Evolutionary conservation across 2,888 invertebrate species (phyloP).

Genomic region (Anagyrus pseudococci): DNA sequence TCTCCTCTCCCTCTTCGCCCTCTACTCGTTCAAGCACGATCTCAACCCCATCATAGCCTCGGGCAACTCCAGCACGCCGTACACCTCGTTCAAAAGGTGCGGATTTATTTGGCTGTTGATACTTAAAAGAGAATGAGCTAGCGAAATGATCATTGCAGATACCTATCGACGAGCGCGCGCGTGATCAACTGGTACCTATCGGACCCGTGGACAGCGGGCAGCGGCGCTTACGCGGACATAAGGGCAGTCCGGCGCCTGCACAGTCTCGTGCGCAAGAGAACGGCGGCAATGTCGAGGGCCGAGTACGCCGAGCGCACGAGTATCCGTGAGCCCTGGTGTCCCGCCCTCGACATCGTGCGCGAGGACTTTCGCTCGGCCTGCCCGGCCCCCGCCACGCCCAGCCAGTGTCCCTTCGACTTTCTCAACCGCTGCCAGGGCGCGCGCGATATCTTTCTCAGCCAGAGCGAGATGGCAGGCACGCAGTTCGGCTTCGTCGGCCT

Average conservation of each 20-base stretch:
- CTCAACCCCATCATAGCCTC: conserved; percentile 63
- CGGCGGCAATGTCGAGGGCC: conserved; percentile 42
- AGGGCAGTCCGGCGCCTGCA: conserved; percentile 61
- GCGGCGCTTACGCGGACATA: conserved; percentile 61
- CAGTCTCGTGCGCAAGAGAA: conserved; percentile 48
- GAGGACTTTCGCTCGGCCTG: conserved; percentile 47
- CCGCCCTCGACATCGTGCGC: conserved; percentile 1
- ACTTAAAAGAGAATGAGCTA: background rate
- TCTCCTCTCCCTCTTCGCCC: conserved; percentile 57
- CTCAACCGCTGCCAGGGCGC: background rate
- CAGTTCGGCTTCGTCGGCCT: conserved; percentile 65
- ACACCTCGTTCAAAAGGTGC: conserved; percentile 58
- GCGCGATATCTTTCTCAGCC: conserved; percentile 54
- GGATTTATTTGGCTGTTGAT: background rate
- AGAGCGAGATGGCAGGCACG: conserved; percentile 65
- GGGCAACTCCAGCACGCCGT: conserved; percentile 62
- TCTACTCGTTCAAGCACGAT: conserved; percentile 60
- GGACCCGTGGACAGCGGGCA: conserved; percentile 62
- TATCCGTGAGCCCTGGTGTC: conserved; percentile 46
- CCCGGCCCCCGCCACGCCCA: conserved; percentile 38
- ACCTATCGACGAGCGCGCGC: conserved; percentile 62
- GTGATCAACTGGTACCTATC: conserved; percentile 64
- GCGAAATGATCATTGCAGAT: conserved; percentile 46
- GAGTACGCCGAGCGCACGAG: conserved; percentile 41
- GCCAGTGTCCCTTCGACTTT: conserved; percentile 44